A percentile compares a stretch with the other conserved stretches of the same genome.
Conservation (phyloP, 1,140 invertebrate genomes). For the Dufourea novaeangliae region DNA sequence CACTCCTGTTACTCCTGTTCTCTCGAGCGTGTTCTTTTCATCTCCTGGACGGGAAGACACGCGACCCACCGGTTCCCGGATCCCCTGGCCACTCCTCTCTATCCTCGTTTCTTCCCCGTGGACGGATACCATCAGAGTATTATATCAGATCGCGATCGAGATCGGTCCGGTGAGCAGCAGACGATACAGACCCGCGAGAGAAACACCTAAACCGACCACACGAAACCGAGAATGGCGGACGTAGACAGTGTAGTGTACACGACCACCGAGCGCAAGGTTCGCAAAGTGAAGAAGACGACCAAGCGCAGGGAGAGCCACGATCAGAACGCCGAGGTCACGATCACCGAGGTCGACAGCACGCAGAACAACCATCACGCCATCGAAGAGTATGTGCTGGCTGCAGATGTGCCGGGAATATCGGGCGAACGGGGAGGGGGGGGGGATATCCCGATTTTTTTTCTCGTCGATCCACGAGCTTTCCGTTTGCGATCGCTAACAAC, state of each 20-base stretch:
- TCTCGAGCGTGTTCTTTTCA: no score
- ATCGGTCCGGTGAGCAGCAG: conserved; percentile 19
- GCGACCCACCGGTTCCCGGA: no score
- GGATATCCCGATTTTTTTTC: conserved; percentile 33
- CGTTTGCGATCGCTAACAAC: background rate
- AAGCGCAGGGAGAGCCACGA: conserved; percentile 89
- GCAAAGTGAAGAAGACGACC: conserved; percentile 93
- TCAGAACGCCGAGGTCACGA: conserved; percentile 87
- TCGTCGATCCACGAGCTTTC: conserved; percentile 17
- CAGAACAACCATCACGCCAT: conserved; percentile 84
- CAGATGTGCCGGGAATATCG: conserved; percentile 63
- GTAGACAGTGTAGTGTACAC: conserved; percentile 92
- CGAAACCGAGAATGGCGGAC: conserved; percentile 86
- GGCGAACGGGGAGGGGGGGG: background rate
- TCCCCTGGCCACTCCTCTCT: background rate
- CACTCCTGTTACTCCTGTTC: no score
- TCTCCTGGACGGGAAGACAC: background rate
- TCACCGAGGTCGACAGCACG: conserved; percentile 90
- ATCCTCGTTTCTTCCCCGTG: no score
- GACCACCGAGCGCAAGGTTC: conserved; percentile 91
- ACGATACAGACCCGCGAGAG: conserved; percentile 26
- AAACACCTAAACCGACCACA: conserved; percentile 11
- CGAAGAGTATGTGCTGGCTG: conserved; percentile 91
- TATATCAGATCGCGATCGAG: conserved; percentile 30
- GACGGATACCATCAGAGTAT: no score